Conservation (phyloP, 2,888 invertebrate species). For the Antitype chi region DNA sequence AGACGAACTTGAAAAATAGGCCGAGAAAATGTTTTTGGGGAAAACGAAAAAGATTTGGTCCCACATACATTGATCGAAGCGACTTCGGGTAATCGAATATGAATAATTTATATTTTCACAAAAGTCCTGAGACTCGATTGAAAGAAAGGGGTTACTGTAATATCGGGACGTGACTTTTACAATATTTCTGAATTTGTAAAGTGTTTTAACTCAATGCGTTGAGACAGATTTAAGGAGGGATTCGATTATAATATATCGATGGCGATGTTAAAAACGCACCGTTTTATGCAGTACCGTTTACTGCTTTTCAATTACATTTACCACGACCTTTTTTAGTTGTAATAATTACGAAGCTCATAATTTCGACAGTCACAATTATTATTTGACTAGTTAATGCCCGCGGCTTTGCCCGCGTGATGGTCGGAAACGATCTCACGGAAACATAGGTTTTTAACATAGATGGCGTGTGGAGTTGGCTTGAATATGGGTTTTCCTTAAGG, state of each 20-base stretch:
- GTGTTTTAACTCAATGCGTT: slow-evolving; percentile 33
- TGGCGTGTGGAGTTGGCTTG: too few species aligned
- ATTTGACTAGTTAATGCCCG: too few species aligned
- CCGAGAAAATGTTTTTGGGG: not conserved
- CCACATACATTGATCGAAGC: slow-evolving; percentile 46
- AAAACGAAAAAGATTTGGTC: slow-evolving; percentile 27
- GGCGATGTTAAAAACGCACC: not conserved
- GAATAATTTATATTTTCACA: slow-evolving; percentile 66
- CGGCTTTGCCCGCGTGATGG: too few species aligned
- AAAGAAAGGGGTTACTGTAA: slow-evolving; percentile 62
- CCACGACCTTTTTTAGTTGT: not conserved
- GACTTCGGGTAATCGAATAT: slow-evolving; percentile 58
- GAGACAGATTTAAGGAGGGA: slow-evolving; percentile 21
- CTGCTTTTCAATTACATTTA: not conserved
- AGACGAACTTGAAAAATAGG: slow-evolving; percentile 31
- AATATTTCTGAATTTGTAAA: slow-evolving; percentile 46
- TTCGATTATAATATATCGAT: not conserved
- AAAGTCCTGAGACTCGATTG: slow-evolving; percentile 60
- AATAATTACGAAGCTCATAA: too few species aligned
- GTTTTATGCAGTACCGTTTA: not conserved
- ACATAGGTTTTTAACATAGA: too few species aligned
- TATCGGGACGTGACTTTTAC: slow-evolving; percentile 58
- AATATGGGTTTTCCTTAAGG: too few species aligned
- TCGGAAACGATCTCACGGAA: too few species aligned
- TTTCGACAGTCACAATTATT: too few species aligned